Evolutionary conservation across 2,113 vertebrate species (phyloP), one percentile per base, ranked within the genome.

Genomic region (Apteryx owenii): DNA sequence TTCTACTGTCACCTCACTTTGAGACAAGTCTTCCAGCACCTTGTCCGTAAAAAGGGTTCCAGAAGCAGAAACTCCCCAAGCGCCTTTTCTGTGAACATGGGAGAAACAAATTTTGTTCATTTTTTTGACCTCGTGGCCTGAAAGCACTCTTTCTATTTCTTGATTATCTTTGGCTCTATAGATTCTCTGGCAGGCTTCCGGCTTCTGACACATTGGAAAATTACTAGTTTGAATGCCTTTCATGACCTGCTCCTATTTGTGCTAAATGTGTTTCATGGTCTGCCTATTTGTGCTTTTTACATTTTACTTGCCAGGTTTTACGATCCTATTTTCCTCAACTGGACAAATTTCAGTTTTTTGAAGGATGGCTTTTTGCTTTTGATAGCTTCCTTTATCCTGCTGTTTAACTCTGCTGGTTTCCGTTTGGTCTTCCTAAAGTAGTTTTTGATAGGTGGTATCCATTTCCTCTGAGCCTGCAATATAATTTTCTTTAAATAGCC

Each of bases 161-260:
- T 76, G 81, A 96, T 95, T 89, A 82, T 69, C 87, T 91, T 94
- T 91, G 94, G 89, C 87, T 93, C 48, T 85, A 38, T 25, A 77
- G 78, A 69, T 89, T 62, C 58, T 70, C 79, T 96, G 95, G 88
- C 81, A 91, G 58, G 36, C 28, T 89, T 82, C 70, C 0, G 2
- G 71, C 78, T 82, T 93, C 75, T 85, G 75, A 91, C 75, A 95
- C 66, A 40, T 50, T 80, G 66, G 81, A 79, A 89, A 96, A 85
- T 42, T 48, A 80, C 75, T 53, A 62, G n/a, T 85, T 56, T 58
- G 81, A 91, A 65, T 25, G 31, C 13, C 53, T 88, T 72, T 95
- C 78, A 70, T 77, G 3, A 69, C 26, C 88, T 44, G 51, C 5
- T 82, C 61, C 38, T 90, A 42, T 87, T 61, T 94, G 66, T 94